phyloP scores from a whole-genome alignment of 1,140 invertebrate genomes.

The Gonioctena quinquepunctata region DNA sequence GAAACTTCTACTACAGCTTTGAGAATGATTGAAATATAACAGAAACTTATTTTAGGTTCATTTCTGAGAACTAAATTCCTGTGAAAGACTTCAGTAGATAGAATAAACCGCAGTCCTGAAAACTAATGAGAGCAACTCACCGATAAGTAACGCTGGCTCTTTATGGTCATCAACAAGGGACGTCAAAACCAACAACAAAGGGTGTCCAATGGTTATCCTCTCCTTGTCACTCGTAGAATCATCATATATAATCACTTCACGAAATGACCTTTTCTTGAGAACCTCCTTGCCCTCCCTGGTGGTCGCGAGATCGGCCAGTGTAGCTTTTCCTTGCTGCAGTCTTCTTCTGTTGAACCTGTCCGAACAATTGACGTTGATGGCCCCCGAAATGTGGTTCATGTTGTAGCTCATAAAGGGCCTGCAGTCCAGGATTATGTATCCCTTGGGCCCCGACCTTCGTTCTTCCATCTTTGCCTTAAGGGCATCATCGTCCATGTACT shows the following conservation, averaged over 20 bases:
- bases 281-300: constrained; percentile 67
- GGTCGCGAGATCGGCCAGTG: constrained; percentile 69
- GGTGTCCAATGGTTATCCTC: constrained; percentile 62
- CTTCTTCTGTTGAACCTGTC: constrained; percentile 73
- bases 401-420: constrained; percentile 75
- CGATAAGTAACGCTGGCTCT: constrained; percentile 70
- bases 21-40: too few species aligned
- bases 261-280: constrained; percentile 61
- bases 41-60: too few species aligned
- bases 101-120: too few species aligned
- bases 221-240: constrained; percentile 67
- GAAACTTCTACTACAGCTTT: too few species aligned
- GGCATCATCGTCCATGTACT: constrained; percentile 49
- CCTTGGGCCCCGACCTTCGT: constrained; percentile 34
- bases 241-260: constrained; percentile 73
- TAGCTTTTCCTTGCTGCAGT: constrained; percentile 70
- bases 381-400: constrained; percentile 70
- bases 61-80: too few species aligned
- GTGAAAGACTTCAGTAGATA: too few species aligned
- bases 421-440: constrained; percentile 69
- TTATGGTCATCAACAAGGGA: constrained; percentile 72
- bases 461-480: constrained; percentile 51
- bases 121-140: too few species aligned
- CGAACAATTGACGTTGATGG: constrained; percentile 77
- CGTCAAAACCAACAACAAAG: constrained; percentile 69